Base-by-base conservation (phyloP, 2,113 vertebrate species). In the Vidua macroura region DNA sequence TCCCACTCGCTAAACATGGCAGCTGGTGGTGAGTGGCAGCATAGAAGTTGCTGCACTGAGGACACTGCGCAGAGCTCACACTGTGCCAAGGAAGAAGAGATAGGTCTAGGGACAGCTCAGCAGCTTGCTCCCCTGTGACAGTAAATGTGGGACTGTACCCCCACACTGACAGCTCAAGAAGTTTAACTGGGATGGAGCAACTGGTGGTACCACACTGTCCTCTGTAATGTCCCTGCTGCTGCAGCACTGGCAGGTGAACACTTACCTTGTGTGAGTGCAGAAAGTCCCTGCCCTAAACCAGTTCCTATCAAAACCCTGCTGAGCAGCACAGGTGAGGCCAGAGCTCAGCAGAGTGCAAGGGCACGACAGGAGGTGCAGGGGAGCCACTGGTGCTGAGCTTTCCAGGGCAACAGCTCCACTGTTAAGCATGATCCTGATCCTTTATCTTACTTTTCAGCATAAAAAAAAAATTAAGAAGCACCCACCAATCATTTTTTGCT, bases 141-240 rank as follows among this genome's bases (percentile, higher is more conserved):
- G 41, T 11, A 53, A 52, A 37, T 1, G 9, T 11, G 46, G 43
- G 37, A 84, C 3, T 13, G 41, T 4, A 15, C 13, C 9, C 23
- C 15, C 15, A n/a, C 2, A 7, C 16, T 3, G 25, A 63, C 19
- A 20, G 41, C 31, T 33, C 1, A 0, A 23, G 30, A 43, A 21
- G 27, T 41, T 53, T 53, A 55, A 16, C 21, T 8, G 37, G 37
- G 22, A 44, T 15, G 11, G 24, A 70, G 28, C n/a, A 51, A 41
- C 23, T 2, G 4, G 44, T 7, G 2, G 31, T 9, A 64, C 16
- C 33, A 52, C 10, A 4, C 31, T 25, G n/a, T 13, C 19, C 37
- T n/a, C 31, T 55, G 17, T 5, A 25, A 43, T 1, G 4, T 46
- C 30, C 20, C 41, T 5, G 9, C 16, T 35, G 53, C 59, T 20